Conservation (phyloP, 2,113 vertebrate species). For the Bos taurus region DNA sequence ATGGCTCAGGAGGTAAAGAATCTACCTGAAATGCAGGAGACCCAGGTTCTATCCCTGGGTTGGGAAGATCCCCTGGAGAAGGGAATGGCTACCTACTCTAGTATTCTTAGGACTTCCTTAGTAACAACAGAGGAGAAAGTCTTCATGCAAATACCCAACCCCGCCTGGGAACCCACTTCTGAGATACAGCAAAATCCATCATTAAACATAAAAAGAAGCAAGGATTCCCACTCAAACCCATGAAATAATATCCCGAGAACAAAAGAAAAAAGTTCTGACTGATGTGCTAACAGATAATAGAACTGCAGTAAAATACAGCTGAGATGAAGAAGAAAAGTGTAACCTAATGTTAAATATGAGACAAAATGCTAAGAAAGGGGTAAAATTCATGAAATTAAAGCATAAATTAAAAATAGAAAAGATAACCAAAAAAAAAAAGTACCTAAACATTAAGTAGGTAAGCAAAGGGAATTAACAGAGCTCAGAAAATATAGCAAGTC, state of each 20-base stretch:
- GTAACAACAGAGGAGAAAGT: background rate
- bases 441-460: background rate
- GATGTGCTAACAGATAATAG: background rate
- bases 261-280: background rate
- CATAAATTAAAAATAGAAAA: background rate
- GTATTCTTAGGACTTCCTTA: background rate
- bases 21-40: background rate
- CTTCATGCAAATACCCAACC: background rate
- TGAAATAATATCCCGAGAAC: background rate
- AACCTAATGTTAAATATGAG: background rate
- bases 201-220: background rate
- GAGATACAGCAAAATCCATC: background rate
- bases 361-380: background rate
- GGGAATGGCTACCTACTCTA: background rate
- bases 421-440: background rate
- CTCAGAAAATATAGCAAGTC: background rate
- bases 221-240: background rate
- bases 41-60: background rate
- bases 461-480: background rate
- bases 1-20: background rate
- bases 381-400: conserved; percentile 1
- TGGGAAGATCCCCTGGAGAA: rapidly evolving
- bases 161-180: background rate
- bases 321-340: background rate
- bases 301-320: background rate